phyloP scores from a whole-genome alignment of 2,113 vertebrate species.

The Psilopsiagon aurifrons region DNA sequence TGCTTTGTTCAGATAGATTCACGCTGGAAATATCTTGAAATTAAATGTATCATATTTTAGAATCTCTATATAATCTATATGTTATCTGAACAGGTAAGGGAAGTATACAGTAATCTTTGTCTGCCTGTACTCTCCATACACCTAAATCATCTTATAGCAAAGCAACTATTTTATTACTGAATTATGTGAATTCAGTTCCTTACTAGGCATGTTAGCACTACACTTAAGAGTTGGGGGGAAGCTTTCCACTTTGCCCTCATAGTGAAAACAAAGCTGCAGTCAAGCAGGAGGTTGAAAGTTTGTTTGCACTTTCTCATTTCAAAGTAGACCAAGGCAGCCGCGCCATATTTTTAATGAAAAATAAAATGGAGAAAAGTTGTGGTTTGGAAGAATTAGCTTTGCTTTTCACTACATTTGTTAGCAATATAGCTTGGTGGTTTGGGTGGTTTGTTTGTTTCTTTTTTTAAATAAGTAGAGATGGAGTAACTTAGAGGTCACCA shows the following conservation, averaged over 20 bases:
- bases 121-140: not conserved
- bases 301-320: not conserved
- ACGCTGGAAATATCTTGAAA: not conserved
- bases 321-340: not conserved
- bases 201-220: not conserved
- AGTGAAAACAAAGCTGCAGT: not conserved
- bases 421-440: not conserved
- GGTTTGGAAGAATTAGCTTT: not conserved
- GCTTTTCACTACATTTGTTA: not conserved
- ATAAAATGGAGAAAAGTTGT: not conserved
- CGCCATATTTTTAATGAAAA: not conserved
- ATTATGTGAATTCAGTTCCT: not conserved
- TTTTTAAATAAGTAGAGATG: not conserved
- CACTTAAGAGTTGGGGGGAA: not conserved
- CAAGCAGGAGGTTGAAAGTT: not conserved
- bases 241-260: not conserved
- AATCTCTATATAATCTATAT: not conserved
- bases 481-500: not conserved
- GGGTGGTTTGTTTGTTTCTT: not conserved
- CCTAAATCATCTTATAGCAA: not conserved
- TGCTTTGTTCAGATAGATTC: not conserved
- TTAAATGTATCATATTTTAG: not conserved
- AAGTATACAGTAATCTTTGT: not conserved
- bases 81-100: not conserved
- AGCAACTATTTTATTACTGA: not conserved